These are phyloP conservation scores for Philonicus albiceps DNA, from an alignment of 2,888 invertebrate species.

Conservation along the genomic window DNA sequence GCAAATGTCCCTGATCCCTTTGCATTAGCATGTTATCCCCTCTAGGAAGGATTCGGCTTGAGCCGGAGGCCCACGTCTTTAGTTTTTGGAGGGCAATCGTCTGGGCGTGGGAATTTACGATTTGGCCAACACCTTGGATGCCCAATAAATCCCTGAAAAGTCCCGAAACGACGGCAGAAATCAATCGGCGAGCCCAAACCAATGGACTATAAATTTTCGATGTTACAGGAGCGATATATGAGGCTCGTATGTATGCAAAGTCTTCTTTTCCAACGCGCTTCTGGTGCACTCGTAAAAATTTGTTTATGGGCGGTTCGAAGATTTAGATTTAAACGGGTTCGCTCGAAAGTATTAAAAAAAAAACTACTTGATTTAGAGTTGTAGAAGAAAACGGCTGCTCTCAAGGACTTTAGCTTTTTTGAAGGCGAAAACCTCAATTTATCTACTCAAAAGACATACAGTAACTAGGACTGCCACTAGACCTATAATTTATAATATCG, in stretches of 20 bases:
- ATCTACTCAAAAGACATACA: background rate
- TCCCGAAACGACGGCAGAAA: background rate
- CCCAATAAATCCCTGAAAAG: background rate
- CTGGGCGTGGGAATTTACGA: background rate
- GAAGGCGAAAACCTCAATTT: background rate
- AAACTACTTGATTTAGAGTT: background rate
- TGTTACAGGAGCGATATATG: background rate
- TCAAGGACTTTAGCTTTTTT: background rate
- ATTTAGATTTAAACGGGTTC: background rate
- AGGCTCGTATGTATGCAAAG: background rate
- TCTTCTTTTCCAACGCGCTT: background rate
- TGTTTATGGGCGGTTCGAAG: background rate
- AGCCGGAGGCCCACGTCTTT: background rate
- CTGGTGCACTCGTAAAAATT: background rate
- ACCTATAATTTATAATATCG: background rate
- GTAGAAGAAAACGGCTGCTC: background rate
- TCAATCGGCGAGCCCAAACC: background rate
- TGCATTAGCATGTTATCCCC: background rate
- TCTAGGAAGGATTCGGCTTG: background rate
- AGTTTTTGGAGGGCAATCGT: background rate
- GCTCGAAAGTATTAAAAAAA: background rate
- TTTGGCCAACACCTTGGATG: background rate
- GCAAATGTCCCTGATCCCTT: background rate
- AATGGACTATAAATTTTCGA: background rate
- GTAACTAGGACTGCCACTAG: background rate